Percentiles rank a stretch among this genome's conserved stretches.
phyloP scores from a whole-genome alignment of 2,113 vertebrate genomes.

The Callorhinus ursinus region DNA sequence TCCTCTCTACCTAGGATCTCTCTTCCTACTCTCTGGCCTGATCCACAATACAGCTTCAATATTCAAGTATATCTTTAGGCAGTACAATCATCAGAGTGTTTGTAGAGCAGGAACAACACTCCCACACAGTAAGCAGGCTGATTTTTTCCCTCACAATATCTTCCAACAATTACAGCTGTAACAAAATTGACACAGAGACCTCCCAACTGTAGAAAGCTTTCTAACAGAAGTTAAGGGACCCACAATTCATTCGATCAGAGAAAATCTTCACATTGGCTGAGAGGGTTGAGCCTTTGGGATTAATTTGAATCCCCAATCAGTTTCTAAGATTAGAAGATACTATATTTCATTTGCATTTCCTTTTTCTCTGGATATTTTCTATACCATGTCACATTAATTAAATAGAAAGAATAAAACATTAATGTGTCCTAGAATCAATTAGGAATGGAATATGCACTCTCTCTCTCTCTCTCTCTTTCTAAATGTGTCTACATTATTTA shows the following conservation, averaged over 20 bases:
- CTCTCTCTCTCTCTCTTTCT: not conserved
- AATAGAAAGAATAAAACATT: conserved; percentile 38
- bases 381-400: not conserved
- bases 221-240: not conserved
- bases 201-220: not conserved
- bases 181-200: not conserved
- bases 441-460: not conserved
- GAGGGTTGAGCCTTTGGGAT: not conserved
- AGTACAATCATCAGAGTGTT: not conserved
- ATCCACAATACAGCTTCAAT: not conserved
- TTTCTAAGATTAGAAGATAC: not conserved
- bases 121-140: not conserved
- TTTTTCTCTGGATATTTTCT: conserved; percentile 43
- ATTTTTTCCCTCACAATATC: not conserved
- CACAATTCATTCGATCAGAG: not conserved
- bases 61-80: not conserved
- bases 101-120: not conserved
- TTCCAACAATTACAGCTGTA: not conserved
- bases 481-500: conserved; percentile 51
- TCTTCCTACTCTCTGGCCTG: not conserved
- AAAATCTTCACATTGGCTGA: not conserved
- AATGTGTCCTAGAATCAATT: conserved; percentile 5
- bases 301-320: not conserved
- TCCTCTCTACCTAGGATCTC: not conserved
- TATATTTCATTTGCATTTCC: not conserved